These are phyloP conservation scores for Thalassophryne amazonica DNA, from an alignment of 2,797 vertebrate genomes.

Conservation along the genomic window DNA sequence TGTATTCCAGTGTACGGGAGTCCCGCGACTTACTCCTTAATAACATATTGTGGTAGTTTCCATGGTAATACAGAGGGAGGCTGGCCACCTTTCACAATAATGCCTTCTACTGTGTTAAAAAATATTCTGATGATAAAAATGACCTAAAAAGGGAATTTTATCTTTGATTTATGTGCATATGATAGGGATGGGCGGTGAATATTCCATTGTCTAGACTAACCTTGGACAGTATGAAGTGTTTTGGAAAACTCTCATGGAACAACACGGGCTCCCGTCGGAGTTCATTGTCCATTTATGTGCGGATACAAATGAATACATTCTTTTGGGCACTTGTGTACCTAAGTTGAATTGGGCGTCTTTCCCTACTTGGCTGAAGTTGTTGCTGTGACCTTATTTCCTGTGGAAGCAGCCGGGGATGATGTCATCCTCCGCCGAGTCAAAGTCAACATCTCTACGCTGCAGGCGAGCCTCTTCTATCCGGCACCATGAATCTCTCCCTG, in stretches of 20 bases:
- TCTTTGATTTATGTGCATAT: neutral
- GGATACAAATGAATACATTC: conserved; percentile 27
- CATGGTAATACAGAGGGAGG: conserved; percentile 46
- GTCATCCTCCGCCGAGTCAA: conserved; percentile 64
- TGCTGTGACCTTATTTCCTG: conserved; percentile 81
- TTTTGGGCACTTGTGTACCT: conserved; percentile 35
- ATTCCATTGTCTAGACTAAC: conserved; percentile 40
- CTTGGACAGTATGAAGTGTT: conserved; percentile 44
- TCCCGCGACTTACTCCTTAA: conserved; percentile 29
- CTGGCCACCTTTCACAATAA: conserved; percentile 14
- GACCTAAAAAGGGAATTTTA: conserved; percentile 3
- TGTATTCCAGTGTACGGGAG: conserved; percentile 38
- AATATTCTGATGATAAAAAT: conserved; percentile 36
- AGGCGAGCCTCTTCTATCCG: neutral
- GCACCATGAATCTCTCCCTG: conserved; percentile 4
- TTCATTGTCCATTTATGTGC: conserved; percentile 15
- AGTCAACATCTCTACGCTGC: conserved; percentile 62
- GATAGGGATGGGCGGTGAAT: conserved; percentile 11
- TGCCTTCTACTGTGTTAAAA: conserved; percentile 39
- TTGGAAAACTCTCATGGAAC: conserved; percentile 63
- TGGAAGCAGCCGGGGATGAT: conserved; percentile 69
- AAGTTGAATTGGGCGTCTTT: conserved; percentile 45
- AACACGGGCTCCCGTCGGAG: conserved; percentile 30
- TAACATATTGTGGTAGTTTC: conserved; percentile 67
- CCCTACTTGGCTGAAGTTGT: conserved; percentile 63